phyloP scores from a whole-genome alignment of 1,140 invertebrate genomes.

The Drosophila subobscura region DNA sequence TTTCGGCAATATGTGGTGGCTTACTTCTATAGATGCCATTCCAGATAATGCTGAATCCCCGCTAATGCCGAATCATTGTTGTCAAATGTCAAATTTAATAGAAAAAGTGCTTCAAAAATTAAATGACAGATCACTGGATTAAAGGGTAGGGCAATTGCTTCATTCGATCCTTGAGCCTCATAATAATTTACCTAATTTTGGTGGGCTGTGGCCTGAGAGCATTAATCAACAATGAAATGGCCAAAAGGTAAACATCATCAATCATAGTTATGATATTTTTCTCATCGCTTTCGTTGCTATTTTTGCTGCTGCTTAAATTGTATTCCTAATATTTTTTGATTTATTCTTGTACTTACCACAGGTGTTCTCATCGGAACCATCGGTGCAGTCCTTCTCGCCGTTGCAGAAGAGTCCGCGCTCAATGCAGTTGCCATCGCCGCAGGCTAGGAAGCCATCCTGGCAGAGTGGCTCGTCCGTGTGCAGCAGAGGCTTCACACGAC shows the following conservation, averaged over 20 bases:
- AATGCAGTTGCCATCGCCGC: slow-evolving; percentile 93
- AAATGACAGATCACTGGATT: slow-evolving; percentile 26
- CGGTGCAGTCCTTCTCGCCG: slow-evolving; percentile 94
- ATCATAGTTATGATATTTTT: not conserved
- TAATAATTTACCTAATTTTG: slow-evolving; percentile 1
- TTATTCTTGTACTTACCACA: slow-evolving; percentile 89
- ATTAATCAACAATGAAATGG: slow-evolving; percentile 13
- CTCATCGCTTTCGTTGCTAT: not conserved
- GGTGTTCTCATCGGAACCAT: slow-evolving; percentile 95
- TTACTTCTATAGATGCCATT: slow-evolving; percentile 27
- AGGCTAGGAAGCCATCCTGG: slow-evolving; percentile 93
- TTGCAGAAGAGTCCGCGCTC: slow-evolving; percentile 97
- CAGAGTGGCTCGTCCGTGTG: slow-evolving; percentile 96
- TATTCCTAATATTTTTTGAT: not conserved
- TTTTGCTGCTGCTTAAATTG: not conserved
- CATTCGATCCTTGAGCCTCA: slow-evolving; percentile 13
- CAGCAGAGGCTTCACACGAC: slow-evolving; percentile 93
- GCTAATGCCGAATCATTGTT: slow-evolving; percentile 45
- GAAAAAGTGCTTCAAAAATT: slow-evolving; percentile 32
- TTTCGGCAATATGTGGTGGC: slow-evolving; percentile 45
- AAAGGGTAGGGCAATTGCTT: slow-evolving; percentile 5
- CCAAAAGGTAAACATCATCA: slow-evolving; percentile 4
- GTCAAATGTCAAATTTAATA: slow-evolving; percentile 50
- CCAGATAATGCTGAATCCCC: slow-evolving; percentile 49
- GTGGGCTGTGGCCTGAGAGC: not conserved